Conservation (phyloP, 2,797 vertebrate species). For the Catamblyrhynchus diadema region DNA sequence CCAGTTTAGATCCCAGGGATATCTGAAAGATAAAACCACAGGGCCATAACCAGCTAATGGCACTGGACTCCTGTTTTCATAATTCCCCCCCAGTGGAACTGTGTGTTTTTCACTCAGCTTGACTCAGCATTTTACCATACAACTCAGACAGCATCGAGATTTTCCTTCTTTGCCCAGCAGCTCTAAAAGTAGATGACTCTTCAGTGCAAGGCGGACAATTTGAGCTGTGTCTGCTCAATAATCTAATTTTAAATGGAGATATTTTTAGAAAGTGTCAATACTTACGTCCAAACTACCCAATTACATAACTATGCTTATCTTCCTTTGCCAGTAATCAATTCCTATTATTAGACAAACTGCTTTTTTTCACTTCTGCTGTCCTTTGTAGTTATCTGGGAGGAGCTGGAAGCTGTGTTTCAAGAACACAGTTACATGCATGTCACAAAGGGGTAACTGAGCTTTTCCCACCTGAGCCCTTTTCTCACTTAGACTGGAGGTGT, state of each 20-base stretch:
- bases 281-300: neutral
- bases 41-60: neutral
- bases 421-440: neutral
- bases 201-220: neutral
- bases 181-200: neutral
- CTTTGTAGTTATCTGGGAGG: neutral
- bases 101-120: neutral
- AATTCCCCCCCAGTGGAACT: neutral
- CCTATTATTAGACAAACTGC: neutral
- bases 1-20: neutral
- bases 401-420: neutral
- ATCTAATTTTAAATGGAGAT: conserved; percentile 35
- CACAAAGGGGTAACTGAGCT: neutral
- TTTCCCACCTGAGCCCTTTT: neutral
- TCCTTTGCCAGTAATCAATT: conserved; percentile 6
- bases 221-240: conserved; percentile 51
- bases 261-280: conserved; percentile 59
- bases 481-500: neutral
- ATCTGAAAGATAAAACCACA: conserved; percentile 29
- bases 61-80: conserved; percentile 31
- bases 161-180: neutral
- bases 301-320: conserved; percentile 34
- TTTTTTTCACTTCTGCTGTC: neutral
- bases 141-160: neutral
- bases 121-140: conserved; percentile 16